Percentiles rank a stretch among this genome's conserved stretches.
phyloP scores from a whole-genome alignment of 2,888 invertebrate species.

The Encarsia formosa region DNA sequence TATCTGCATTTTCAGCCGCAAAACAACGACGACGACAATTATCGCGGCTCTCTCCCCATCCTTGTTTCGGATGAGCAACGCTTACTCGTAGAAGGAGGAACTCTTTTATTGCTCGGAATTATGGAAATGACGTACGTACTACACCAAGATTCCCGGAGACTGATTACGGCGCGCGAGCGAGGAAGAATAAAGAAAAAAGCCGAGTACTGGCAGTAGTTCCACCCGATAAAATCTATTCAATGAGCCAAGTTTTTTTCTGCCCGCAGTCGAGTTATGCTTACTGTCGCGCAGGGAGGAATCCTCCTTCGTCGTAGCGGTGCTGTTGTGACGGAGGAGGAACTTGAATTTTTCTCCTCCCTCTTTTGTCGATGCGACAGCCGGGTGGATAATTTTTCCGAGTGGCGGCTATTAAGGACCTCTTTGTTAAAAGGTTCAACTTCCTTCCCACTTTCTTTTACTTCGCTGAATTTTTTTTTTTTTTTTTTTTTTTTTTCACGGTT shows the following conservation, averaged over 20 bases:
- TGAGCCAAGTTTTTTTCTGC: conserved; percentile 18
- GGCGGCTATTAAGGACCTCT: neutral
- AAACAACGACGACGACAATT: conserved; percentile 10
- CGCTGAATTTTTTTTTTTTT: neutral
- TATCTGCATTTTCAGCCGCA: conserved; percentile 9
- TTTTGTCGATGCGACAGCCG: no score
- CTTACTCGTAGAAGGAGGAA: neutral
- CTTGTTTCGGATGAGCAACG: neutral
- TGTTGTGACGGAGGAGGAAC: no score
- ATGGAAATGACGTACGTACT: conserved; percentile 11
- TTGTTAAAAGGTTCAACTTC: neutral
- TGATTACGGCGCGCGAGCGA: neutral
- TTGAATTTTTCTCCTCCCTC: no score
- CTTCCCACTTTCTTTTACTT: neutral
- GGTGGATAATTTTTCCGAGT: neutral
- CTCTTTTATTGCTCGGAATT: conserved; percentile 9
- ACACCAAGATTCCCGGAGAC: no score
- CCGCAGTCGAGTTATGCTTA: conserved; percentile 7
- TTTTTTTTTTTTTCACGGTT: neutral
- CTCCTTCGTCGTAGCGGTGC: no score
- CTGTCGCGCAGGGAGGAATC: conserved; percentile 10
- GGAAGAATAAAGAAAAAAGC: neutral
- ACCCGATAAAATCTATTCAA: conserved; percentile 24
- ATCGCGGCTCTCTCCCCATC: neutral
- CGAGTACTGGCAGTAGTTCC: conserved; percentile 3